phyloP scores from a whole-genome alignment of 2,113 vertebrate genomes.

The Protobothrops flavoviridis region DNA sequence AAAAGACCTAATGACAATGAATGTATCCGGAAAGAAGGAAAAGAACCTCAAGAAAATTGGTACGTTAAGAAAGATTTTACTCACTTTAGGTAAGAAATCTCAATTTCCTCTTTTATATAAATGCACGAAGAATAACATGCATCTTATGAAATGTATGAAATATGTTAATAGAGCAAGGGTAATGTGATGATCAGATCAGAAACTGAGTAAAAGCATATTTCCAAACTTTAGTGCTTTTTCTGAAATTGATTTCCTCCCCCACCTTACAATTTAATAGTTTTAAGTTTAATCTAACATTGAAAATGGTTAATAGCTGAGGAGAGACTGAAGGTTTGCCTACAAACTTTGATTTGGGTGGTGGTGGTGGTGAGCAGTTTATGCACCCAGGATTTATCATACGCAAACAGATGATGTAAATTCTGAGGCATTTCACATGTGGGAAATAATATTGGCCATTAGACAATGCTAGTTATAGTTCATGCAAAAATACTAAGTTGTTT shows the following conservation, averaged over 20 bases:
- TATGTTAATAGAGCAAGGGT: background rate
- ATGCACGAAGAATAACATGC: background rate
- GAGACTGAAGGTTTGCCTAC: background rate
- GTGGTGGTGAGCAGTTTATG: background rate
- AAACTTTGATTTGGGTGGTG: background rate
- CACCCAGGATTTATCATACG: constrained; percentile 19
- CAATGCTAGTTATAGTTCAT: background rate
- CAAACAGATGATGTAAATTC: constrained; percentile 35
- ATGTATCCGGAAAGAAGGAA: constrained; percentile 83
- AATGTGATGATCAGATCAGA: background rate
- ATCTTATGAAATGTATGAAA: background rate
- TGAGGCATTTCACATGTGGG: constrained; percentile 1
- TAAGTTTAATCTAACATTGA: background rate
- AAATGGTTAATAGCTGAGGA: background rate
- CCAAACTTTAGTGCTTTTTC: background rate
- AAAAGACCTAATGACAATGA: constrained; percentile 80
- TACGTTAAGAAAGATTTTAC: constrained; percentile 83
- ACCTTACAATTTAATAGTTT: background rate
- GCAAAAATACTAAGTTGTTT: background rate
- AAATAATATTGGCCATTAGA: background rate
- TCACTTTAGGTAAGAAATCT: constrained; percentile 84
- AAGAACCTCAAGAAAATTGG: constrained; percentile 81
- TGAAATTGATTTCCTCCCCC: background rate
- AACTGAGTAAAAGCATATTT: background rate
- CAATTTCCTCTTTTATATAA: constrained; percentile 27